Percentiles rank a stretch among this genome's conserved stretches.
Conservation (phyloP, 2,888 invertebrate genomes). For the Embidobia sp. region DNA sequence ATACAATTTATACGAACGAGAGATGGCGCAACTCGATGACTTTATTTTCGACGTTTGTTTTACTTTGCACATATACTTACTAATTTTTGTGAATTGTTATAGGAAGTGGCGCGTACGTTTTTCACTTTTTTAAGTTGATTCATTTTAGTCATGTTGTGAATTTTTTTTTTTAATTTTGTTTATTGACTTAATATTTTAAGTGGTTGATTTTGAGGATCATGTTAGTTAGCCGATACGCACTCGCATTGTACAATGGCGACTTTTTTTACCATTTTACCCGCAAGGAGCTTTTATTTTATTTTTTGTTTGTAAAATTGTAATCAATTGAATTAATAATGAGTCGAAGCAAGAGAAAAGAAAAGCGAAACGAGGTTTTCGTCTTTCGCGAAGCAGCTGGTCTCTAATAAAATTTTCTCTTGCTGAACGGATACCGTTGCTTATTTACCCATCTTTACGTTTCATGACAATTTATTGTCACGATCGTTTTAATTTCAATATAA, state of each 20-base stretch:
- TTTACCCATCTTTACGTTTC: slow-evolving; percentile 7
- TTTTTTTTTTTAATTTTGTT: neutral
- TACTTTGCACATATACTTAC: neutral
- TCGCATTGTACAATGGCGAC: slow-evolving; percentile 40
- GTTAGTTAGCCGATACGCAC: slow-evolving; percentile 9
- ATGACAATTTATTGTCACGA: no score
- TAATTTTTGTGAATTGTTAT: neutral
- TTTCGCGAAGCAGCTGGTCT: slow-evolving; percentile 35
- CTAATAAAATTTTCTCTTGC: slow-evolving; percentile 30
- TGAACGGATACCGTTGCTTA: neutral
- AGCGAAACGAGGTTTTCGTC: neutral
- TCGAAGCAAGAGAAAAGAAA: slow-evolving; percentile 8
- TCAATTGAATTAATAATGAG: slow-evolving; percentile 1
- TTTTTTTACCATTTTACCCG: neutral
- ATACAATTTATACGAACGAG: slow-evolving; percentile 23
- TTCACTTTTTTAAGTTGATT: neutral
- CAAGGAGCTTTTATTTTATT: slow-evolving; percentile 4
- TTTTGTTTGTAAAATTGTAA: slow-evolving; percentile 34
- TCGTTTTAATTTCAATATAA: neutral
- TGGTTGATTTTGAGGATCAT: neutral
- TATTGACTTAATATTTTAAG: neutral
- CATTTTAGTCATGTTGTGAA: neutral
- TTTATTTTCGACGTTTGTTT: slow-evolving; percentile 4
- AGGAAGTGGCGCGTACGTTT: neutral
- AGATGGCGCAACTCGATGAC: neutral